Conservation (phyloP, 2,113 vertebrate species). For the Ctenodactylus gundi region DNA sequence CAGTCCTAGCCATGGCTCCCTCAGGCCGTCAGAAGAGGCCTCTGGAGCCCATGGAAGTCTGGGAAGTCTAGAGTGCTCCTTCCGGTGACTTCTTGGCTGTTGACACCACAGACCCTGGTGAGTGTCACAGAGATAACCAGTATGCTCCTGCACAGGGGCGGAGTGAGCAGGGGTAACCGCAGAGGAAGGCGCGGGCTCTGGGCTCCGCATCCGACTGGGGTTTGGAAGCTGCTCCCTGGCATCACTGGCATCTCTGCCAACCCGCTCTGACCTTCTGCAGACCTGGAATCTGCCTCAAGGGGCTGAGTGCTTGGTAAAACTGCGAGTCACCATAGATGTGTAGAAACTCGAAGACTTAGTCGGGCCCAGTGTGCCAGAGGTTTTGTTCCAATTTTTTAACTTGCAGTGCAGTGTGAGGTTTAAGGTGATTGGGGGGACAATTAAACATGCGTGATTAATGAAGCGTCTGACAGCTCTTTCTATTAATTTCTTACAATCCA, state of each 20-base stretch:
- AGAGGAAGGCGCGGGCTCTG: not conserved
- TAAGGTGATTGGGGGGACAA: conserved; percentile 67
- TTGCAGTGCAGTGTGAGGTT: conserved; percentile 63
- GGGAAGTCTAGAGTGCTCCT: not conserved
- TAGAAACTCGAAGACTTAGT: conserved; percentile 68
- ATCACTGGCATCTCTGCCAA: conserved; percentile 11
- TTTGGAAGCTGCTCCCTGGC: conserved; percentile 39
- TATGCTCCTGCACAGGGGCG: not conserved
- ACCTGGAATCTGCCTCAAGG: conserved; percentile 68
- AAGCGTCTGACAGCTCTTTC: conserved; percentile 60
- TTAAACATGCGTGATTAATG: conserved; percentile 71
- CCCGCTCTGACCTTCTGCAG: conserved; percentile 53
- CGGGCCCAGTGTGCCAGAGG: conserved; percentile 63
- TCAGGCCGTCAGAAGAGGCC: not conserved
- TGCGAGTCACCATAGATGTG: conserved; percentile 46
- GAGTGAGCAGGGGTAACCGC: not conserved
- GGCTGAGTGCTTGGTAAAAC: conserved; percentile 75
- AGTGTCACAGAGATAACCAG: not conserved
- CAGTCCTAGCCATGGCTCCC: not conserved
- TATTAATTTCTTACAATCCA: conserved; percentile 60
- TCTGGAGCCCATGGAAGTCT: not conserved
- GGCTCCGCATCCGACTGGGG: conserved; percentile 42
- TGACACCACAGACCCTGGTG: not conserved
- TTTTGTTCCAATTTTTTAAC: conserved; percentile 59
- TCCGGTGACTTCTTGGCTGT: not conserved